phyloP scores from a whole-genome alignment of 2,797 vertebrate genomes.

The Microcaecilia unicolor region DNA sequence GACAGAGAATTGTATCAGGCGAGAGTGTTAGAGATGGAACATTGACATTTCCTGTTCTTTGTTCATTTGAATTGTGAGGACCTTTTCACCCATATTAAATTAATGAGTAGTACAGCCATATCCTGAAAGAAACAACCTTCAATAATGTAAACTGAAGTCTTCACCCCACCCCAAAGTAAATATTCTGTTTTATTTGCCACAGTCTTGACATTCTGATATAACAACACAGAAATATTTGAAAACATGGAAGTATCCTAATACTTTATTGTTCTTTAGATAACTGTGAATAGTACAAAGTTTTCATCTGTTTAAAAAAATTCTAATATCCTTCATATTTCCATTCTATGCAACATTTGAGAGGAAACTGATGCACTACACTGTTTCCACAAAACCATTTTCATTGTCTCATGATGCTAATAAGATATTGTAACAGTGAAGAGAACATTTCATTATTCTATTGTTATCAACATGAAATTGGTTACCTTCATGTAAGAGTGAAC shows the following conservation, averaged over 20 bases:
- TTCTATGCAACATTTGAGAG: constrained; percentile 9
- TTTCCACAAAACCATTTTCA: constrained; percentile 25
- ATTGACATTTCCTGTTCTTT: no score
- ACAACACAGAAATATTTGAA: no score
- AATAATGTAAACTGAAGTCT: no score
- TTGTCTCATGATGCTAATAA: constrained; percentile 16
- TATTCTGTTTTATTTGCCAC: no score
- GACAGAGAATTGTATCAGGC: no score
- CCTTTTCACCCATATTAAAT: no score
- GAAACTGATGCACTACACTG: constrained; percentile 24
- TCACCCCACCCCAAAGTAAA: no score
- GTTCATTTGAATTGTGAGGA: no score
- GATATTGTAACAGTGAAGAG: constrained; percentile 34
- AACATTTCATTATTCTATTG: constrained; percentile 14
- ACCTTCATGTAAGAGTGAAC: constrained; percentile 45
- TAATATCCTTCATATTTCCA: constrained; percentile 24
- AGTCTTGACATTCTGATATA: no score
- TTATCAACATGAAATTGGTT: constrained; percentile 26
- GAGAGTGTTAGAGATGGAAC: no score
- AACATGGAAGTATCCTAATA: constrained; percentile 35
- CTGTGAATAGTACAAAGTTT: constrained; percentile 53
- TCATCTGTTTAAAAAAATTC: constrained; percentile 35
- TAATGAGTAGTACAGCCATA: no score
- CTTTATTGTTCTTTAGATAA: constrained; percentile 59
- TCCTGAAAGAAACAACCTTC: no score